Percentiles rank a stretch among this genome's conserved stretches.
Conservation (phyloP, 2,797 vertebrate species). For the Anguilla obscura region DNA sequence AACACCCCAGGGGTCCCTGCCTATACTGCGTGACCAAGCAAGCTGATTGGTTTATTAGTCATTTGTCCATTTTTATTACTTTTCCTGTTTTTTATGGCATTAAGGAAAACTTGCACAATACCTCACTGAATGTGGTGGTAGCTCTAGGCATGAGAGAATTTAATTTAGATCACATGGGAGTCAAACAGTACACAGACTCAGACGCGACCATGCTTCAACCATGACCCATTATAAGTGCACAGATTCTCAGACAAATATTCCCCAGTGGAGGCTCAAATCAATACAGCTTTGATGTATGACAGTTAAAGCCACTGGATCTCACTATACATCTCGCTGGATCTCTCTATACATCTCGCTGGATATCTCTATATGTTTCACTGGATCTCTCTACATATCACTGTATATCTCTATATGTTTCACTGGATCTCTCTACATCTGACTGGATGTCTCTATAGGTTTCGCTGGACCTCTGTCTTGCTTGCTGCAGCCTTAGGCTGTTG, state of each 20-base stretch:
- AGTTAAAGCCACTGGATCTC: background rate
- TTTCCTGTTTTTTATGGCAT: too few relatives aligned
- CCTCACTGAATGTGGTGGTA: background rate
- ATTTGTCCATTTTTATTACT: too few relatives aligned
- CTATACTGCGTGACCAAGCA: too few relatives aligned
- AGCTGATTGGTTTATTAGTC: too few relatives aligned
- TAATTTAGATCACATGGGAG: conserved; percentile 6
- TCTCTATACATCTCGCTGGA: too few relatives aligned
- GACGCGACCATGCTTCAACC: background rate
- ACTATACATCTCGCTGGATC: background rate
- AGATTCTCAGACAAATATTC: background rate
- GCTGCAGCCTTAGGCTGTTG: background rate
- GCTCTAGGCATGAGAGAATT: background rate
- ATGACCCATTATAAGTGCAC: background rate
- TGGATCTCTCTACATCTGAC: too few relatives aligned
- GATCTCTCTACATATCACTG: too few relatives aligned
- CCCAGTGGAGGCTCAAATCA: background rate
- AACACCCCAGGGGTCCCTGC: too few relatives aligned
- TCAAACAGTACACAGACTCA: background rate
- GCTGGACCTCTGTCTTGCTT: background rate
- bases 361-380: too few relatives aligned
- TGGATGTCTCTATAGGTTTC: too few relatives aligned
- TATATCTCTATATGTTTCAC: too few relatives aligned
- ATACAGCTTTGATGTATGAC: background rate
- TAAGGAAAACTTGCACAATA: too few relatives aligned